Evolutionary conservation across 2,797 vertebrate species (phyloP), one percentile per base, ranked within the genome.

Genomic region (Acipenser ruthenus): DNA sequence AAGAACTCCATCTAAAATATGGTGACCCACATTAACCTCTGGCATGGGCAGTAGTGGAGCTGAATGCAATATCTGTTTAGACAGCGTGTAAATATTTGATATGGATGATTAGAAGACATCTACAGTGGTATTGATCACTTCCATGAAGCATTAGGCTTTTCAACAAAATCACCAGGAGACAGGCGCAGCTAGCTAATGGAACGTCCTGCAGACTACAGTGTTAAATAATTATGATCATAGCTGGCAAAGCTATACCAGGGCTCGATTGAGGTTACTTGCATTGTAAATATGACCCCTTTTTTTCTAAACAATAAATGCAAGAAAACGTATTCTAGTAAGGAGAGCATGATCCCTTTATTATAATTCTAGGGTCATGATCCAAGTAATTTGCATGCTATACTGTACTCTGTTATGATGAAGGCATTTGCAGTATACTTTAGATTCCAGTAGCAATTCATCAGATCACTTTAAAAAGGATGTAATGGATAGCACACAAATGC

Each of bases 101-200:
- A 5, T 37, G 37, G 37, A 37, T 86, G 79, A 85, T 79, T 59
- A 15, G 77, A 81, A 78, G 80, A 66, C 65, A 62, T 37, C 37
- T 87, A 88, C 80, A 84, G 78, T 80, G 86, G 72, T 89, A 95
- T 92, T 83, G 93, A 95, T 93, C 79, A 77, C 79, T 81, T 77
- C 83, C 86, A 77, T 83, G 84, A 88, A 74, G 87, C 88, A 87
- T 88, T 90, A 86, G 80, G 74, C 62, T 82, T 92, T 89, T 80
- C 82, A 86, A 84, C 83, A 77, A 71, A 69, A 75, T 78, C 68
- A 80, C 77, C 83, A 80, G 77, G 78, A 81, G 76, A 82, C 86
- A 82, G 84, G 78, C 69, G 72, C 68, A 77, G 11, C 50, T 37
- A 48, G 23, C 49, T 51, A 47, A 59, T n/a, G 10, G 7, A 10